Evolutionary conservation across 2,797 vertebrate species (phyloP), one percentile per base, ranked within the genome.

Genomic region (Amniataba percoides): DNA sequence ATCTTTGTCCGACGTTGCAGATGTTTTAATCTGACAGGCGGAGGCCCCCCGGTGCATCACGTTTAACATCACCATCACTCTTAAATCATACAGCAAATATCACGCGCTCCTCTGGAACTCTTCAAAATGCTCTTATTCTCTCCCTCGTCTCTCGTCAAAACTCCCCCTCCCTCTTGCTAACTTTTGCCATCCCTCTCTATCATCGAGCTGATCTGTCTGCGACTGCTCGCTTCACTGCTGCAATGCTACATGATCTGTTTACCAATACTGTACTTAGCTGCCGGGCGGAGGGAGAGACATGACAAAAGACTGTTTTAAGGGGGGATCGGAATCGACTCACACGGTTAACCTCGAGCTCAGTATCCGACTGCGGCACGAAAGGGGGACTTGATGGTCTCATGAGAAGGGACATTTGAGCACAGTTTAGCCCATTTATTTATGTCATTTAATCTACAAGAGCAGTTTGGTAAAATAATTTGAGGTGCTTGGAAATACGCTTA

Each of bases 161-260:
- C 36, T 23, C 49, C 57, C 36, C 58, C 64, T 68, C 52, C 52
- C 67, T 27, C 8, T 14, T 3, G 3, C 27, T 56, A 64, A 62
- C 49, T 74, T 67, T 62, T 31, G 57, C 52, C 43, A 16, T 56
- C 68, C 36, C 34, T 42, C 78, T 80, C 72, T 71, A 27, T 82
- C 79, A 68, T 78, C 18, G 19, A 21, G 34, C 45, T 53, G 46
- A 78, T 81, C 71, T 66, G 72, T 80, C 77, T 86, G 74, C 65
- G 13, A 43, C 49, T 59, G 77, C 59, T 80, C 34, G 25, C 72
- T 65, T 77, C 73, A 12, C 68, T 89, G 83, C 89, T 87, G 82
- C 85, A 93, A n/a, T 80, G 83, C 80, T 85, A 90, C 86, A 88
- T 91, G 88, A 91, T 91, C 91, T 87, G 88, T 86, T 89, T 93